Conservation (phyloP, 2,113 vertebrate species). For the Picathartes gymnocephalus region DNA sequence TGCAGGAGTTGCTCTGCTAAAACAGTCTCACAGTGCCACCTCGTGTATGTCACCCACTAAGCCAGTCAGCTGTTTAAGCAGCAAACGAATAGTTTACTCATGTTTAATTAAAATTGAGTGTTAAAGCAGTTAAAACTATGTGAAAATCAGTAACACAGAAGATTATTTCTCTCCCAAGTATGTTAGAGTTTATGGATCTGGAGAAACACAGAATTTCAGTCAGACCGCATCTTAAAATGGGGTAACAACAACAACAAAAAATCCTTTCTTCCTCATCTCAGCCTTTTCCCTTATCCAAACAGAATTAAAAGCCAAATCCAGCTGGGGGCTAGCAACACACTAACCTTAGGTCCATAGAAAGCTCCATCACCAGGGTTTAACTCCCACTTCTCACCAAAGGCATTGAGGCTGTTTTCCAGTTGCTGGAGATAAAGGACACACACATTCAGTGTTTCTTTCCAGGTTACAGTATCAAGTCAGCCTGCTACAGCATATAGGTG, state of each 20-base stretch:
- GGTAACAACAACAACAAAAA: neutral
- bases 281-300: neutral
- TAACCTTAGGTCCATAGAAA: constrained; percentile 97
- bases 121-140: neutral
- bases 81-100: neutral
- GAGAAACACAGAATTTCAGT: neutral
- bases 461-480: neutral
- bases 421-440: constrained; percentile 77
- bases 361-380: constrained; percentile 96
- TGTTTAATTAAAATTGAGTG: neutral
- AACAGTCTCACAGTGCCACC: neutral
- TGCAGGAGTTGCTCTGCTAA: neutral
- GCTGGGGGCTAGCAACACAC: neutral
- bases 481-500: neutral
- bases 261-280: neutral
- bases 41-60: neutral
- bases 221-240: neutral
- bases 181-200: neutral
- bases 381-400: constrained; percentile 94
- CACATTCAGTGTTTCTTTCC: neutral
- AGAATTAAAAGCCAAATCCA: neutral
- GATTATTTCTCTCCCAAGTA: neutral
- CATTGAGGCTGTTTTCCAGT: constrained; percentile 96
- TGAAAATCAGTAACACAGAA: neutral
- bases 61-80: neutral